phyloP scores from a whole-genome alignment of 2,113 vertebrate genomes.

The Hypanus sabinus region DNA sequence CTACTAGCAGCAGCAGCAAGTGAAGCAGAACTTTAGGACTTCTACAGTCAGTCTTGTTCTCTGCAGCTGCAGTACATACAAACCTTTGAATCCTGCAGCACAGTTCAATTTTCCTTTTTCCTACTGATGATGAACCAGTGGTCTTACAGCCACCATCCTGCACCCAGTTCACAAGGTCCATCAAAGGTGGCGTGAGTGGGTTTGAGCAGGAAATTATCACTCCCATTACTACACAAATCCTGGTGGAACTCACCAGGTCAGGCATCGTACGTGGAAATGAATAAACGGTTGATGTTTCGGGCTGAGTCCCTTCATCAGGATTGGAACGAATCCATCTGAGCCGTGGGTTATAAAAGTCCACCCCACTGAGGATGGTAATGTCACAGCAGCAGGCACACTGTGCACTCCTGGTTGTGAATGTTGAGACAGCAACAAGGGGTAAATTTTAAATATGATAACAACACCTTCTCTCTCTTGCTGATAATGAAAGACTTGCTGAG shows the following conservation, averaged over 20 bases:
- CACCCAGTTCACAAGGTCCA: background rate
- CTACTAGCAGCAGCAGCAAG: background rate
- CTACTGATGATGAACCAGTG: background rate
- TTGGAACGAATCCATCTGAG: background rate
- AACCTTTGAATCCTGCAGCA: background rate
- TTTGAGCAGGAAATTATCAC: background rate
- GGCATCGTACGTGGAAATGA: too few species aligned
- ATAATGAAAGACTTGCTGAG: background rate
- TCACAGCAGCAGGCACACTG: background rate
- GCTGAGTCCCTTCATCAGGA: too few species aligned
- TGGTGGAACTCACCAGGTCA: too few species aligned
- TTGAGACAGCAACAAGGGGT: background rate
- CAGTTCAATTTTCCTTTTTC: background rate
- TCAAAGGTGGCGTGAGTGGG: background rate
- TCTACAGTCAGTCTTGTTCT: background rate
- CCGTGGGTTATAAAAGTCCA: background rate
- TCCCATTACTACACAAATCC: background rate
- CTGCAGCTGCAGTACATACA: background rate
- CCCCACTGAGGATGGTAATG: background rate
- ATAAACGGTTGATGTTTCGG: too few species aligned
- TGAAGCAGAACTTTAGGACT: background rate
- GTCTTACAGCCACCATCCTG: background rate
- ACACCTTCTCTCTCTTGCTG: background rate
- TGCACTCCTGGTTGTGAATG: background rate
- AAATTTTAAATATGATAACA: too few species aligned